Conservation (phyloP, 92 coral and sea anemone genomes). For the Porites cylindrica region DNA sequence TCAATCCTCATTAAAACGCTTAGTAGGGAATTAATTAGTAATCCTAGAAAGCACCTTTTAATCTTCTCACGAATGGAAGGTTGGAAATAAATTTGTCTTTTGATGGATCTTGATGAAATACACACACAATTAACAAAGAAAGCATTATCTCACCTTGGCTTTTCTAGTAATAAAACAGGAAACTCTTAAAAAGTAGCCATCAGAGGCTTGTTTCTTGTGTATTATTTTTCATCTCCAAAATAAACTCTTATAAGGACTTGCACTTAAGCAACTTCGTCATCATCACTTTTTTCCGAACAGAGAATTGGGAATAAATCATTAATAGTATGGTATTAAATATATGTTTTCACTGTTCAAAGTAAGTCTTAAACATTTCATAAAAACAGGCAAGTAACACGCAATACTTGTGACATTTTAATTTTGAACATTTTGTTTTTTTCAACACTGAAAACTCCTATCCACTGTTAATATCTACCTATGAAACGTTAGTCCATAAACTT, state of each 20-base stretch:
- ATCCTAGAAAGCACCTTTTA: neutral
- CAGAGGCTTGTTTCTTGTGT: neutral
- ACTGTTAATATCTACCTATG: too few species aligned
- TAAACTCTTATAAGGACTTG: conserved; percentile 16
- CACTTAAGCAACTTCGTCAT: conserved; percentile 5
- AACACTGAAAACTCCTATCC: too few species aligned
- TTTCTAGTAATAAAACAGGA: conserved; percentile 21
- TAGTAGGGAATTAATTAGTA: conserved; percentile 17
- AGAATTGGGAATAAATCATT: neutral
- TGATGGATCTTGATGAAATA: neutral
- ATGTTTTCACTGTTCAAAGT: neutral
- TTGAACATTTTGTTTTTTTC: too few species aligned
- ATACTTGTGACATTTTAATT: neutral
- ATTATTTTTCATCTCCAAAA: neutral
- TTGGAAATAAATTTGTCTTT: neutral
- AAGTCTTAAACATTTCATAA: neutral
- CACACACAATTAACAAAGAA: neutral
- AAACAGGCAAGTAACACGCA: neutral
- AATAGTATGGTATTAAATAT: neutral
- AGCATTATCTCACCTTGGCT: neutral
- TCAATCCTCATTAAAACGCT: conserved; percentile 10
- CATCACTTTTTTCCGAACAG: neutral
- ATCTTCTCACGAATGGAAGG: neutral
- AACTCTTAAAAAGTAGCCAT: conserved; percentile 6
- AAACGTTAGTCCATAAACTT: neutral